Base-by-base conservation (phyloP, 2,113 vertebrate genomes). In the Ranitomeya variabilis region DNA sequence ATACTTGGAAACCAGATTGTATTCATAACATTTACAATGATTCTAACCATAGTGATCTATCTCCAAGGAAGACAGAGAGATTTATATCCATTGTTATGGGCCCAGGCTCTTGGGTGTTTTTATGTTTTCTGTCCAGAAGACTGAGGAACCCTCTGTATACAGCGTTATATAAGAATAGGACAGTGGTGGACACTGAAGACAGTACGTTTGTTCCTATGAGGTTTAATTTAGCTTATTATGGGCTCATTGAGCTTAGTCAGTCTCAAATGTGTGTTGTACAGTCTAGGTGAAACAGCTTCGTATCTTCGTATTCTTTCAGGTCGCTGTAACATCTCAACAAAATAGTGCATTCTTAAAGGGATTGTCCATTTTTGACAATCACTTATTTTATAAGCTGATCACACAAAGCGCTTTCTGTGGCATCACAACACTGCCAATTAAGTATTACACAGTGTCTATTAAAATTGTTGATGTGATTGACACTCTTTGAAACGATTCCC, bases 1-100 rank as follows among this genome's bases (percentile, higher is more conserved):
- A 84, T n/a, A 84, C 64, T 69, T 84, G 51, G 51, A 71, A 23
- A 84, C 82, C 21, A 55, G 82, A 69, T n/a, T 71, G 82, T 84
- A 9, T 69, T 71, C 64, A 71, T 55, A 69, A 83, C 82, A 55
- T 52, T 83, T 83, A 66, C 81, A 83, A 21, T 23, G 81, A 60
- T 83, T 83, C 64, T 6, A 83, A 83, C 21, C 45, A 55, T 16
- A 84, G 45, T 23, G 64, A 16, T 54, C 19, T 23, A 71, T 71
- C 64, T 74, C 21, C 21, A 55, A 52, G 81, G 45, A 67, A 54
- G 21, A 67, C 45, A n/a, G 23, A 55, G 54, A 80, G n/a, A 80
- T 26, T 80, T 80, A 80, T 23, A 31, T 59, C 54, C n/a, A 9
- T 6, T 26, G 19, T 55, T 78, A 55, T 21, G 51, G 52, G 76